These are phyloP conservation scores for Ictalurus punctatus DNA, from an alignment of 2,113 vertebrate species.

Conservation along the genomic window DNA sequence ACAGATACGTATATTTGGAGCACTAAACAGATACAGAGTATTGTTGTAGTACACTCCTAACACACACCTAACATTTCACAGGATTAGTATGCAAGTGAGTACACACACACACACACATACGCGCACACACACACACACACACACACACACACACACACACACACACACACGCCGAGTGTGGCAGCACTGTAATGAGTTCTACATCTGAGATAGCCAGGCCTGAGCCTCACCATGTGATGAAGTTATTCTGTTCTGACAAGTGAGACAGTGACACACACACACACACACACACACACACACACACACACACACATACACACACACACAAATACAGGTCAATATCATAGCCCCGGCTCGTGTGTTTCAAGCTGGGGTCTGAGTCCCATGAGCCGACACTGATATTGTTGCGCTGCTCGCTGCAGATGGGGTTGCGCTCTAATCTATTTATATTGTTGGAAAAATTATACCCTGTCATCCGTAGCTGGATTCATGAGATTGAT, in stretches of 20 bases:
- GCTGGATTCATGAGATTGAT: constrained; percentile 22
- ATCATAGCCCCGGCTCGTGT: not conserved
- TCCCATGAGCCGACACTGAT: constrained; percentile 1
- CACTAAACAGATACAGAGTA: not conserved
- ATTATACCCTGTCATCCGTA: constrained; percentile 1
- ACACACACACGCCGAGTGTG: not conserved
- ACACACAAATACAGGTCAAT: constrained; percentile 28
- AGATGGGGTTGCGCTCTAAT: constrained; percentile 19
- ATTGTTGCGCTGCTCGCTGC: not conserved
- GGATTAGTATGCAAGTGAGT: not conserved
- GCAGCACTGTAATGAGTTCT: constrained; percentile 28
- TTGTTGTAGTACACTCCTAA: not conserved
- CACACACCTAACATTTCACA: not conserved
- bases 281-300: constrained; percentile 16
- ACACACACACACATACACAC: constrained; percentile 20
- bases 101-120: constrained; percentile 4
- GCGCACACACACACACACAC: not conserved
- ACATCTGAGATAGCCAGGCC: constrained; percentile 16
- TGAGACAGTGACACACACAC: constrained; percentile 17
- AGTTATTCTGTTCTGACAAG: constrained; percentile 28
- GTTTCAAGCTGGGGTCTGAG: constrained; percentile 6
- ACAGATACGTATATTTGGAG: not conserved
- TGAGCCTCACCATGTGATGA: not conserved
- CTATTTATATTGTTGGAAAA: constrained; percentile 45
- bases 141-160: not conserved